These are phyloP conservation scores for Chelidonichthys spinosus DNA, from an alignment of 2,797 vertebrate species.

Conservation along the genomic window DNA sequence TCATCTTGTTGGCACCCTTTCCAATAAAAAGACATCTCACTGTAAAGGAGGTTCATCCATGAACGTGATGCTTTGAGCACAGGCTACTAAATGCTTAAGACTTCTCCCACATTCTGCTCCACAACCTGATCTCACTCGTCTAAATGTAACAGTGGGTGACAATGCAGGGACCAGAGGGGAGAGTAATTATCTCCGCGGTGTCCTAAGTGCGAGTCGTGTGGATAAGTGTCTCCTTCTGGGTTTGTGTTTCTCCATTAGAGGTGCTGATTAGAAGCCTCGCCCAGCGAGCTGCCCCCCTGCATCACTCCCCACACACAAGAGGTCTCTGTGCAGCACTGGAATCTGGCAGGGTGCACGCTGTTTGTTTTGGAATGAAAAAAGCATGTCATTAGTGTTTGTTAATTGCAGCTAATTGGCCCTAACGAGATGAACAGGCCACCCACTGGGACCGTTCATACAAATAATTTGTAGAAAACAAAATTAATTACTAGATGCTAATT, in stretches of 20 bases:
- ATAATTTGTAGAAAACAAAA: constrained; percentile 98
- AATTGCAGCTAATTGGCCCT: constrained; percentile 99
- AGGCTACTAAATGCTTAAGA: constrained; percentile 7
- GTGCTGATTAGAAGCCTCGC: constrained; percentile 74
- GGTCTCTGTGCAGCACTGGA: constrained; percentile 74
- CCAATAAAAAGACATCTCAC: not conserved
- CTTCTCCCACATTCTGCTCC: not conserved
- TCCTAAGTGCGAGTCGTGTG: constrained; percentile 38
- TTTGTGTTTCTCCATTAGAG: constrained; percentile 64
- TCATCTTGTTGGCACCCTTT: not conserved
- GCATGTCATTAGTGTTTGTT: constrained; percentile 98
- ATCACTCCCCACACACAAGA: constrained; percentile 71
- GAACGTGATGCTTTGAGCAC: not conserved
- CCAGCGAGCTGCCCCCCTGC: constrained; percentile 51
- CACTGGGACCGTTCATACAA: constrained; percentile 96
- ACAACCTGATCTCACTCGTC: constrained; percentile 12
- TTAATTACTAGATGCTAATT: constrained; percentile 99
- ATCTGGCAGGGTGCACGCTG: constrained; percentile 86
- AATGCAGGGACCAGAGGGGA: constrained; percentile 38
- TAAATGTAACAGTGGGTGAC: constrained; percentile 24
- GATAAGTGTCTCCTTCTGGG: constrained; percentile 56
- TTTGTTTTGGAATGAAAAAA: constrained; percentile 94
- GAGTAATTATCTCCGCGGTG: constrained; percentile 22
- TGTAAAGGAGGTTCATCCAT: too few relatives aligned
- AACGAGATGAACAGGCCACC: constrained; percentile 99